Conservation (phyloP, 2,888 invertebrate species). For the Cephus nigrinus region DNA sequence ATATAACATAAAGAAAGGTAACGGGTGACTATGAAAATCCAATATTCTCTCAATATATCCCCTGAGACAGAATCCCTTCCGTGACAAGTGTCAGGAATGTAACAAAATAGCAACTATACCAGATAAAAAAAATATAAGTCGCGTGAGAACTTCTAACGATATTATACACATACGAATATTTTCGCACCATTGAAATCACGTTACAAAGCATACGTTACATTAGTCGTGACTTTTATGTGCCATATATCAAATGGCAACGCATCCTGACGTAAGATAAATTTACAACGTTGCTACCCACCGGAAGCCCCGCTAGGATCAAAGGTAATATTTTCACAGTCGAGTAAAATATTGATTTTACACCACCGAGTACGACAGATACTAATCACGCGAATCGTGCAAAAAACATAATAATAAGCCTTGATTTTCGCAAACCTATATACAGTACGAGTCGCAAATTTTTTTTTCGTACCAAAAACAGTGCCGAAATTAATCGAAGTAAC, state of each 20-base stretch:
- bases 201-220: slow-evolving; percentile 24
- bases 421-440: background rate
- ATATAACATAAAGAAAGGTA: background rate
- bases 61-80: background rate
- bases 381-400: background rate
- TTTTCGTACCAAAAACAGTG: too few species aligned
- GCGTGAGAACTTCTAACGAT: background rate
- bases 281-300: background rate
- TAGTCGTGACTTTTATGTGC: slow-evolving; percentile 9
- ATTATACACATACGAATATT: slow-evolving; percentile 3
- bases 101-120: background rate
- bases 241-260: slow-evolving; percentile 1
- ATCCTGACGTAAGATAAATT: background rate
- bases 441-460: too few species aligned
- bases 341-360: background rate
- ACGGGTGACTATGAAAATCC: background rate
- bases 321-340: background rate
- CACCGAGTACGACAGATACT: background rate
- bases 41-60: background rate
- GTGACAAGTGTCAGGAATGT: background rate
- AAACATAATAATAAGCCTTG: background rate
- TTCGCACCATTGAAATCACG: slow-evolving; percentile 28
- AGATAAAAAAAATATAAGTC: background rate
- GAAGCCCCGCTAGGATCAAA: background rate
- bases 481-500: background rate